Conservation (phyloP, 2,888 invertebrate genomes). For the Nipponacmea schrenckii region DNA sequence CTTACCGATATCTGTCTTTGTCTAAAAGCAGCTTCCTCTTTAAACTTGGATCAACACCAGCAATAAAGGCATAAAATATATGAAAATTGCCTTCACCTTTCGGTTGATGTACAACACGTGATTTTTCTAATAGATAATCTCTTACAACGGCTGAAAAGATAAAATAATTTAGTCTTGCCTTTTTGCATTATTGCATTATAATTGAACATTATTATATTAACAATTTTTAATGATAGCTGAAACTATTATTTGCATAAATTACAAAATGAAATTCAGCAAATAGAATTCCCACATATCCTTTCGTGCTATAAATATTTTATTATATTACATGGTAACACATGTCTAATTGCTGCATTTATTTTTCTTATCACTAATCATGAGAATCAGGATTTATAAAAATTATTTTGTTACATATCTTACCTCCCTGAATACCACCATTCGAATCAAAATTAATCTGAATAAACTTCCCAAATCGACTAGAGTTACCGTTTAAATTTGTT, state of each 20-base stretch:
- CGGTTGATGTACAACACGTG: slow-evolving; percentile 56
- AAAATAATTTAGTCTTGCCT: neutral
- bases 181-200: too few relatives aligned
- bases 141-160: slow-evolving; percentile 49
- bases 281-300: neutral
- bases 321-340: neutral
- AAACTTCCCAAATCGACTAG: slow-evolving; percentile 60
- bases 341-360: too few relatives aligned
- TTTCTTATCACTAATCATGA: too few relatives aligned
- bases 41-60: slow-evolving; percentile 34
- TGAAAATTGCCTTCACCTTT: slow-evolving; percentile 62
- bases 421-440: slow-evolving; percentile 54
- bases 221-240: too few relatives aligned
- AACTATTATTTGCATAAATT: too few relatives aligned
- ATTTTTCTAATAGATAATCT: slow-evolving; percentile 65
- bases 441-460: slow-evolving; percentile 56
- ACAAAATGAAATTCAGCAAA: neutral
- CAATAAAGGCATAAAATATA: slow-evolving; percentile 62
- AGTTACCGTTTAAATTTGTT: slow-evolving; percentile 52
- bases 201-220: too few relatives aligned
- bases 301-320: too few relatives aligned
- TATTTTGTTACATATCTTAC: slow-evolving; percentile 32
- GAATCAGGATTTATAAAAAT: too few relatives aligned
- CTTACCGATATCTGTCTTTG: too few relatives aligned
- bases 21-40: slow-evolving; percentile 10